Base-by-base conservation (phyloP, 1,140 invertebrate genomes). In the Hycleus cichorii region DNA sequence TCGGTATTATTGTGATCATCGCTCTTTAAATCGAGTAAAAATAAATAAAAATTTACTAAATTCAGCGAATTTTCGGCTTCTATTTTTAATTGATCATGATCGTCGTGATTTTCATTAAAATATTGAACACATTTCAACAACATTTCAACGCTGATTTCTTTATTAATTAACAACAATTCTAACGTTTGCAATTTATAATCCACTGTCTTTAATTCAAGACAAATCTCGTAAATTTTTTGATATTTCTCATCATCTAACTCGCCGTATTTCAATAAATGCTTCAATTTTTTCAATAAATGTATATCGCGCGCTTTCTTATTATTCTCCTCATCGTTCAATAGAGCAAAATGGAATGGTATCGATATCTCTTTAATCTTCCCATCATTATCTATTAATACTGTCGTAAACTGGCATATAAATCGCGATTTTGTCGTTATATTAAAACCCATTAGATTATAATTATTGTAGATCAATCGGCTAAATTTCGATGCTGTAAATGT, bases 281-380 rank as follows among this genome's bases (percentile, higher is more conserved):
- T 84, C n/a, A 92, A 69, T 64, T 89, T 87, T 66, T 89, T 87
- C 47, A 95, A 77, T 40, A 94, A 75, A 76, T 95, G 91, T 43
- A 95, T 80, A 74, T 96, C 93, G 64, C 89, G 81, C 1, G 91
- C 87, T 64, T 87, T 82, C 67, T 89, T 86, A 58, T 89, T 92
- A 74, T 90, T 91, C 74, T 89, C 90, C 64, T 88, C 91, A 32
- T 32, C 32, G 7, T 32, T 32, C 69, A 87, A 87, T n/a, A 93
- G 74, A 3, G 88, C 83, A 73, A 88, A 88, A 74, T 96, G 93
- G 73, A 96, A 97, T 10, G 93, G 94, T 65, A 96, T 87, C 49
- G 79, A 77, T 55, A 97, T 81, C 67, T 89, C 86, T 71, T 89
- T 91, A 0, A 97, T 69, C 65, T 78, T 74, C 7, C 93, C 93